Conservation (phyloP, 2,113 vertebrate species). For the Craseonycteris thonglongyai region DNA sequence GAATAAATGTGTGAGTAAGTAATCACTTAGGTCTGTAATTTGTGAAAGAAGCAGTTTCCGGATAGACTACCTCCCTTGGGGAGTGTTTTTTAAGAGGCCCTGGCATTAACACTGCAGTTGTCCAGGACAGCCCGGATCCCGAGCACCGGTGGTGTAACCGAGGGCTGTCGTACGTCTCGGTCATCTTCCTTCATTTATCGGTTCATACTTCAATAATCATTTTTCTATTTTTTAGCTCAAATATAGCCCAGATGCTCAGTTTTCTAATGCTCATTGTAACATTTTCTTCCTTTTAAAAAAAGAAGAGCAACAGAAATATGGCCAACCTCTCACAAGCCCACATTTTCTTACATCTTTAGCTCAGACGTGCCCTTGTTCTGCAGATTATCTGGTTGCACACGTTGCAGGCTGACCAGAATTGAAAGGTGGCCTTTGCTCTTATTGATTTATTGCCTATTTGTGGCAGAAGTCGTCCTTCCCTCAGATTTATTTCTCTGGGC, state of each 20-base stretch:
- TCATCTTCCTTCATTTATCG: background rate
- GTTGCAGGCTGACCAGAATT: background rate
- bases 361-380: background rate
- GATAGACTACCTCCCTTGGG: background rate
- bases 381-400: background rate
- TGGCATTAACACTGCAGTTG: background rate
- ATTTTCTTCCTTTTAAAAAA: background rate
- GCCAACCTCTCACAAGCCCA: background rate
- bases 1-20: background rate
- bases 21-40: background rate
- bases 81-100: background rate
- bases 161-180: background rate
- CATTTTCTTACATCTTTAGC: background rate
- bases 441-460: background rate
- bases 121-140: too few relatives aligned
- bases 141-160: fast-evolving
- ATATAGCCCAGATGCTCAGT: background rate
- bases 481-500: background rate
- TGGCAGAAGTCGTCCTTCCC: background rate
- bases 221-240: background rate
- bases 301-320: background rate
- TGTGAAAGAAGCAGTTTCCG: background rate
- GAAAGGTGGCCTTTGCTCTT: background rate
- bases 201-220: background rate
- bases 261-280: background rate